Percentiles rank a stretch among this genome's conserved stretches.
Conservation (phyloP, 2,888 invertebrate genomes). For the Cephus rjabovi region DNA sequence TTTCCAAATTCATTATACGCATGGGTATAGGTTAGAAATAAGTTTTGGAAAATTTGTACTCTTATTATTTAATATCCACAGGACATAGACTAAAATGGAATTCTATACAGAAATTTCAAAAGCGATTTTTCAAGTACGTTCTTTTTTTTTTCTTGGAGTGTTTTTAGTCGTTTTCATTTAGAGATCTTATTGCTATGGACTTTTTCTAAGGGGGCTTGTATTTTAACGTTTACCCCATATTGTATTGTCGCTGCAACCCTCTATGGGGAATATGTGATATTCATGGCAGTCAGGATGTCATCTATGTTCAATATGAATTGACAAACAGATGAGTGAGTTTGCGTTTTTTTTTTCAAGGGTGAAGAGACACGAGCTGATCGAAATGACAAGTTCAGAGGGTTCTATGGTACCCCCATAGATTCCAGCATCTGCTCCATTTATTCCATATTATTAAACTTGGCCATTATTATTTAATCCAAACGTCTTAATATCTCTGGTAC, state of each 20-base stretch:
- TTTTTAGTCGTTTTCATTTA: neutral
- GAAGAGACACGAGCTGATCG: constrained; percentile 33
- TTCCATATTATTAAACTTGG: constrained; percentile 41
- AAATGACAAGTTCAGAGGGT: constrained; percentile 34
- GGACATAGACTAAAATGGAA: too few relatives aligned
- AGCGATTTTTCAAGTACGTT: neutral
- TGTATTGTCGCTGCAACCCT: neutral
- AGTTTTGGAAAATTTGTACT: too few relatives aligned
- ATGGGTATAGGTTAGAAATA: neutral
- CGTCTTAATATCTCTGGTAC: neutral
- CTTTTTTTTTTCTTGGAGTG: neutral
- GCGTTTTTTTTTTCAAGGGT: constrained; percentile 13
- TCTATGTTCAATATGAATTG: constrained; percentile 36
- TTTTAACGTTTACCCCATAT: neutral
- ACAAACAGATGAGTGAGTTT: constrained; percentile 37
- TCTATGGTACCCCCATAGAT: neutral
- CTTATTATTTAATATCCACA: too few relatives aligned
- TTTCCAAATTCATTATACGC: neutral
- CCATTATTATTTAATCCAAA: constrained; percentile 27
- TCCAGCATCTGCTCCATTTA: constrained; percentile 35
- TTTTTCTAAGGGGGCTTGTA: neutral
- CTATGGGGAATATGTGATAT: constrained; percentile 38
- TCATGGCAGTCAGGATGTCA: constrained; percentile 52
- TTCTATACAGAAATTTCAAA: neutral
- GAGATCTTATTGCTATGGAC: neutral